A percentile compares a stretch with the other conserved stretches of the same genome.
Evolutionary conservation across 2,113 vertebrate species (phyloP).

Genomic region (Regulus satrapa): DNA sequence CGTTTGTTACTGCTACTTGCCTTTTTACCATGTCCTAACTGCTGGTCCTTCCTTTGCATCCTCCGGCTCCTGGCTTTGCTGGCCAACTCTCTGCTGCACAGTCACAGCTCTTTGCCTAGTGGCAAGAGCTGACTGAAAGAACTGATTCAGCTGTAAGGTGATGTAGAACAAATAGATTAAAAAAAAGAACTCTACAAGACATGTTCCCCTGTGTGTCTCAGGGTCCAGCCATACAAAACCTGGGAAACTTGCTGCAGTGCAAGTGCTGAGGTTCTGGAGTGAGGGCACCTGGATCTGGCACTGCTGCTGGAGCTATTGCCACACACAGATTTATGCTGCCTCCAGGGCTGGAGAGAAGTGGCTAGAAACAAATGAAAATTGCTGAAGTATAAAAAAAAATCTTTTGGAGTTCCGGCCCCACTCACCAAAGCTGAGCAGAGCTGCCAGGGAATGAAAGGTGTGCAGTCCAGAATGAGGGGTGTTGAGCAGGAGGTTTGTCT

Average conservation of each 20-base stretch:
- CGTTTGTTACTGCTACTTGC: background rate
- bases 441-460: fast-evolving
- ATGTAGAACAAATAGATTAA: background rate
- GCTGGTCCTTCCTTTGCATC: background rate
- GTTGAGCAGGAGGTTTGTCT: background rate
- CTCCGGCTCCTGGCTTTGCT: background rate
- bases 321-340: fast-evolving
- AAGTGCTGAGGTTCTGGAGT: background rate
- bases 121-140: background rate
- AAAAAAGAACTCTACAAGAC: background rate
- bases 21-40: background rate
- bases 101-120: background rate
- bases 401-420: background rate
- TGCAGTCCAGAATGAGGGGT: background rate
- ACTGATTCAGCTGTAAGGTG: background rate
- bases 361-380: background rate
- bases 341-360: background rate
- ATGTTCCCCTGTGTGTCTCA: background rate
- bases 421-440: background rate
- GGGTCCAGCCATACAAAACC: background rate
- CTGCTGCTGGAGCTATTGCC: background rate
- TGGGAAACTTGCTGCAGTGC: background rate
- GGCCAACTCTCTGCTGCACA: background rate
- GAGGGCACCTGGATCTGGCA: background rate
- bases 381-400: background rate